Conservation (phyloP, 1,140 invertebrate species). For the Orchesella cincta region DNA sequence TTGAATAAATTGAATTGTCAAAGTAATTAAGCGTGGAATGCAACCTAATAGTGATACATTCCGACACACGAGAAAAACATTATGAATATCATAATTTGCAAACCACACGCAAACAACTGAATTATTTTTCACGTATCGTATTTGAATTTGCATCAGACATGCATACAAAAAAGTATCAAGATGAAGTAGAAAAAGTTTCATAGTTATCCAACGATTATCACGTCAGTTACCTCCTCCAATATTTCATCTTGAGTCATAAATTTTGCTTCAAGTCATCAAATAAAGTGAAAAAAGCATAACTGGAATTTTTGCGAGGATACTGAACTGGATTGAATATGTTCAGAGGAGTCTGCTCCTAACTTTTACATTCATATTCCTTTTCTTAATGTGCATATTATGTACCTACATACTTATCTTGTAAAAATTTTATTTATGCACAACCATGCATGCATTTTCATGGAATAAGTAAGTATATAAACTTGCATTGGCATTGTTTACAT, state of each 20-base stretch:
- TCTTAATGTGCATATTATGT: background rate
- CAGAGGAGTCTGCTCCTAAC: background rate
- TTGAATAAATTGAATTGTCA: conserved; percentile 4
- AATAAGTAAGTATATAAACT: background rate
- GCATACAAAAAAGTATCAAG: background rate
- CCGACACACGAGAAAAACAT: too few species aligned
- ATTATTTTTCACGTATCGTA: too few species aligned
- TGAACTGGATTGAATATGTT: background rate
- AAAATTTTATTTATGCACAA: conserved; percentile 17
- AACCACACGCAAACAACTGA: too few species aligned
- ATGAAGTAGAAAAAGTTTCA: background rate
- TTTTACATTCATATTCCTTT: background rate
- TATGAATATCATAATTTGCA: too few species aligned
- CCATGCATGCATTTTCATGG: conserved; percentile 7
- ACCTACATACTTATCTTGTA: conserved; percentile 1
- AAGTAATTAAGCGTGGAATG: conserved; percentile 1
- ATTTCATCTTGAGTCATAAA: background rate
- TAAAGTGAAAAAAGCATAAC: background rate
- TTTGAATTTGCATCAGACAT: too few species aligned
- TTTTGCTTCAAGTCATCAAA: background rate
- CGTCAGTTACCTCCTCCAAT: background rate
- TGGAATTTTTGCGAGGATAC: conserved; percentile 11
- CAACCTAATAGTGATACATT: background rate
- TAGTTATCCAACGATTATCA: background rate
- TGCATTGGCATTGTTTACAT: too few species aligned